Percentiles rank a stretch among this genome's conserved stretches.
phyloP scores from a whole-genome alignment of 2,113 vertebrate genomes.

The Macrotis lagotis region DNA sequence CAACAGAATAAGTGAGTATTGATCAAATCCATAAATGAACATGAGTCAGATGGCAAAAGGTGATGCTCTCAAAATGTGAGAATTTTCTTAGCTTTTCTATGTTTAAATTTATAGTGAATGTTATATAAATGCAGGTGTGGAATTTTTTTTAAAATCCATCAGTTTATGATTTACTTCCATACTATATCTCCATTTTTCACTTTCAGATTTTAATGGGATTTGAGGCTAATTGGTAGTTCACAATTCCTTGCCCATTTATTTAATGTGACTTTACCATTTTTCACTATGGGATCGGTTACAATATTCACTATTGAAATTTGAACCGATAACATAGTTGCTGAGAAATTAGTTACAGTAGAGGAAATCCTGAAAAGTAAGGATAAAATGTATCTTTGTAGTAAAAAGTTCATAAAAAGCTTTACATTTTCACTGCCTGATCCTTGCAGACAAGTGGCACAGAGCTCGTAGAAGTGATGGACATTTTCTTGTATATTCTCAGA shows the following conservation, averaged over 20 bases:
- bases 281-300: neutral
- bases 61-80: neutral
- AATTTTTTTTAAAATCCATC: conserved; percentile 20
- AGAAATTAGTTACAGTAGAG: neutral
- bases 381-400: neutral
- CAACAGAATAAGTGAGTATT: conserved; percentile 19
- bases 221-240: conserved; percentile 19
- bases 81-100: neutral
- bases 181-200: neutral
- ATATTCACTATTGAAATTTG: conserved; percentile 33
- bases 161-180: neutral
- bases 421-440: neutral
- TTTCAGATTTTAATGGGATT: conserved; percentile 39
- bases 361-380: neutral
- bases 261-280: neutral
- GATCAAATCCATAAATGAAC: neutral
- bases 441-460: no score
- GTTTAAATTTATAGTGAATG: conserved; percentile 10
- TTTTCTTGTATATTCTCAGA: neutral
- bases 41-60: neutral
- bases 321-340: neutral
- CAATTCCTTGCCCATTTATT: neutral
- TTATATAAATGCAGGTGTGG: neutral
- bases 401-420: neutral
- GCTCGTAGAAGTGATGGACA: neutral